A percentile compares a stretch with the other conserved stretches of the same genome.
phyloP scores from a whole-genome alignment of 2,888 invertebrate genomes.

The Oeneis ivallda region DNA sequence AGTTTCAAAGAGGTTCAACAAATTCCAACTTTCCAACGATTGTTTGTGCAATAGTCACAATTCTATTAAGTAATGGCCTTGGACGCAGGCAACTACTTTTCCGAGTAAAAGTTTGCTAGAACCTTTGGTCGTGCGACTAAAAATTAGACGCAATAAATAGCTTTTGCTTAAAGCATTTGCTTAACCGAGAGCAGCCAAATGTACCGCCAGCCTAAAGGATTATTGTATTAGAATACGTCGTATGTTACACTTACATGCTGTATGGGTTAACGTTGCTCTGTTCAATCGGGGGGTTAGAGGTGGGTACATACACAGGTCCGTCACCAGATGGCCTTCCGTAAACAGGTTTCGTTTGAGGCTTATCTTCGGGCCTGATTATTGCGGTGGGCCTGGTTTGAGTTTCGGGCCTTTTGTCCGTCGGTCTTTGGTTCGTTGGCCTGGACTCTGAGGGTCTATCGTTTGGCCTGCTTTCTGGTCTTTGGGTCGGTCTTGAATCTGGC shows the following conservation, averaged over 20 bases:
- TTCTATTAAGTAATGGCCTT: no score
- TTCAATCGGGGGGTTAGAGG: constrained; percentile 48
- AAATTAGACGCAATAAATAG: no score
- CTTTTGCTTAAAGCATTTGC: neutral
- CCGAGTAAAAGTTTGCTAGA: no score
- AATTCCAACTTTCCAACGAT: no score
- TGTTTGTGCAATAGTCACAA: no score
- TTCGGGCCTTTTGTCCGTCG: constrained; percentile 26
- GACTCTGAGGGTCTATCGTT: constrained; percentile 27
- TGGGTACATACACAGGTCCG: constrained; percentile 63
- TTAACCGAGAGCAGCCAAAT: neutral
- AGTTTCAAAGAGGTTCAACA: no score
- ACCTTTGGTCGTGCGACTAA: no score
- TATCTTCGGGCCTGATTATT: constrained; percentile 53
- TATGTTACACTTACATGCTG: constrained; percentile 61
- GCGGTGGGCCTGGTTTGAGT: constrained; percentile 29
- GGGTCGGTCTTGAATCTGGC: constrained; percentile 27
- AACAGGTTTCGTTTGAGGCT: constrained; percentile 55
- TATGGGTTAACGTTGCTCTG: constrained; percentile 53
- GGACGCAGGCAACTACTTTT: no score
- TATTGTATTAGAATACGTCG: constrained; percentile 12
- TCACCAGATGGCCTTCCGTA: constrained; percentile 51
- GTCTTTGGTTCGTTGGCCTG: constrained; percentile 31
- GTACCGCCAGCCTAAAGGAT: no score
- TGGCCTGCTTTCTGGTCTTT: constrained; percentile 28